These are phyloP conservation scores for Parotocinclus haroldoi DNA, from an alignment of 2,797 vertebrate genomes.

Conservation along the genomic window DNA sequence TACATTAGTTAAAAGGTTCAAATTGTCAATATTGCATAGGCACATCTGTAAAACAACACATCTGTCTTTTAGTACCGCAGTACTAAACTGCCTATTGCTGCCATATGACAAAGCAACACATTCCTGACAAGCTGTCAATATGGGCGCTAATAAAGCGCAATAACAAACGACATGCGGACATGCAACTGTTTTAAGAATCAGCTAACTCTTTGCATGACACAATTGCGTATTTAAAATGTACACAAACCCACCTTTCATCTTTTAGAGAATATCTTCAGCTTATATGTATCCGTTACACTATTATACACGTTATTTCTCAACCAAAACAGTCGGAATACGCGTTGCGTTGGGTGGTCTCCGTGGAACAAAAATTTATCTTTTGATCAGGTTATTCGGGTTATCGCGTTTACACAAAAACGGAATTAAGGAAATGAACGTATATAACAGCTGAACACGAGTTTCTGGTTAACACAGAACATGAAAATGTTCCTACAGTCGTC, in stretches of 20 bases:
- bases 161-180: neutral
- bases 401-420: no score
- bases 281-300: neutral
- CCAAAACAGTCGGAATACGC: no score
- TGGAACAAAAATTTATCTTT: no score
- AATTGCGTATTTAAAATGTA: neutral
- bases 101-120: neutral
- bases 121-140: no score
- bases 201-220: neutral
- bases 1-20: neutral
- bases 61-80: neutral
- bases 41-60: neutral
- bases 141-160: neutral
- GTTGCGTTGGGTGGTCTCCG: no score
- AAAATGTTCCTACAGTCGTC: no score
- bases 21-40: neutral
- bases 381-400: no score
- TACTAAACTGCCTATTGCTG: neutral
- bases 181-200: neutral
- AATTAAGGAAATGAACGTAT: no score
- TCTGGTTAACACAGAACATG: no score
- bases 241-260: slow-evolving; percentile 34
- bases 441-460: no score
- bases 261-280: slow-evolving; percentile 4
- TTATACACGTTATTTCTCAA: neutral